Conservation (phyloP, 1,140 invertebrate genomes). For the Thaumatotibia leucotreta region DNA sequence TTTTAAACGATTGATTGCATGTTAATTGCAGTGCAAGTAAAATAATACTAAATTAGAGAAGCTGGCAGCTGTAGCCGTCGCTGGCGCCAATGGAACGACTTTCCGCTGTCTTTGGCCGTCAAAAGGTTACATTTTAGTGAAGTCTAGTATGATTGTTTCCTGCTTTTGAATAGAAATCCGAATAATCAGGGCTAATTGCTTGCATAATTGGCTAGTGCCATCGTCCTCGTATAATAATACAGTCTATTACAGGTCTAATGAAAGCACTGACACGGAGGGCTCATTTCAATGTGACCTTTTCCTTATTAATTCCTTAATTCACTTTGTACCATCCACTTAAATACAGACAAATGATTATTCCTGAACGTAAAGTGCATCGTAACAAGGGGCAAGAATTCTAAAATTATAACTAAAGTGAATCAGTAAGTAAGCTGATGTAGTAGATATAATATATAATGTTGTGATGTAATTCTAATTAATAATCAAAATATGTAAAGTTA, state of each 20-base stretch:
- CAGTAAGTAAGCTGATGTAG: no score
- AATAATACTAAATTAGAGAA: background rate
- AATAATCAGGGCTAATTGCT: background rate
- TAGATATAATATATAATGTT: no score
- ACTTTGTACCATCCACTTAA: no score
- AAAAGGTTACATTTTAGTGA: background rate
- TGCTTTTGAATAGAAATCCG: background rate
- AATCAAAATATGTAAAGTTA: no score
- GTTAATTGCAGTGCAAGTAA: no score
- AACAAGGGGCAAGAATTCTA: no score
- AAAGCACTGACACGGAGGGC: constrained; percentile 24
- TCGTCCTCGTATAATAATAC: constrained; percentile 5
- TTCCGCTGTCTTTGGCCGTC: background rate
- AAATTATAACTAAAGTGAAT: no score
- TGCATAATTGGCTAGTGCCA: background rate
- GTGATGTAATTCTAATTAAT: no score
- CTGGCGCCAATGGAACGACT: no score
- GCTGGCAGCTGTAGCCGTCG: no score
- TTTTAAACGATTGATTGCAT: no score
- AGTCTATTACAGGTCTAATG: constrained; percentile 16
- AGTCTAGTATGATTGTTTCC: background rate
- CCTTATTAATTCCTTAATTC: background rate
- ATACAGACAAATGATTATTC: background rate
- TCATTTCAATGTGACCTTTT: constrained; percentile 40
- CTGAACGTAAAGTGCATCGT: background rate